phyloP scores from a whole-genome alignment of 2,797 vertebrate genomes.

The Mus caroli region DNA sequence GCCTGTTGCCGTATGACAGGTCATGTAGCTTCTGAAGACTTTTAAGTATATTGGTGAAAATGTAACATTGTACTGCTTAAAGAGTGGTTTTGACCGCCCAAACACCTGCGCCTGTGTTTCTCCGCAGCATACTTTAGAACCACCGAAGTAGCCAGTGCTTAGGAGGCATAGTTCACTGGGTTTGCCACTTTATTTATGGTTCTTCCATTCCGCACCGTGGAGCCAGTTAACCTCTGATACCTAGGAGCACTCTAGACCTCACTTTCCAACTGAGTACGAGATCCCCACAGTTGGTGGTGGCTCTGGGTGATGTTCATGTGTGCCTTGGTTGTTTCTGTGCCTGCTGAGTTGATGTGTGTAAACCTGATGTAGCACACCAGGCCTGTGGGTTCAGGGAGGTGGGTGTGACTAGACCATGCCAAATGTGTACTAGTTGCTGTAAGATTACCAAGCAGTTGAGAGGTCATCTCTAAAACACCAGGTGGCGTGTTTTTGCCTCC shows the following conservation, averaged over 20 bases:
- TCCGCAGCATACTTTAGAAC: neutral
- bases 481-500: neutral
- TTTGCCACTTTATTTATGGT: neutral
- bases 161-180: neutral
- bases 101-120: neutral
- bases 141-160: neutral
- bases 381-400: neutral
- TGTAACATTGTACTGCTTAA: neutral
- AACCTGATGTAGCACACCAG: neutral
- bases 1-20: neutral
- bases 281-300: neutral
- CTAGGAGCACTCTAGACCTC: neutral
- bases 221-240: neutral
- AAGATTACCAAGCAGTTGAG: slow-evolving; percentile 6
- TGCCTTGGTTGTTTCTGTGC: neutral
- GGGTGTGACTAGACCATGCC: accelerated
- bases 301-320: neutral
- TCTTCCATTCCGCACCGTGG: neutral
- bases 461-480: slow-evolving; percentile 44
- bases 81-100: neutral
- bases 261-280: neutral
- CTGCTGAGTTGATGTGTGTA: too few relatives aligned
- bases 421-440: slow-evolving; percentile 5
- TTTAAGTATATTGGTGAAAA: neutral
- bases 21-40: neutral